Evolutionary conservation across 2,888 invertebrate genomes (phyloP).

Genomic region (Muschampia plurimacula): DNA sequence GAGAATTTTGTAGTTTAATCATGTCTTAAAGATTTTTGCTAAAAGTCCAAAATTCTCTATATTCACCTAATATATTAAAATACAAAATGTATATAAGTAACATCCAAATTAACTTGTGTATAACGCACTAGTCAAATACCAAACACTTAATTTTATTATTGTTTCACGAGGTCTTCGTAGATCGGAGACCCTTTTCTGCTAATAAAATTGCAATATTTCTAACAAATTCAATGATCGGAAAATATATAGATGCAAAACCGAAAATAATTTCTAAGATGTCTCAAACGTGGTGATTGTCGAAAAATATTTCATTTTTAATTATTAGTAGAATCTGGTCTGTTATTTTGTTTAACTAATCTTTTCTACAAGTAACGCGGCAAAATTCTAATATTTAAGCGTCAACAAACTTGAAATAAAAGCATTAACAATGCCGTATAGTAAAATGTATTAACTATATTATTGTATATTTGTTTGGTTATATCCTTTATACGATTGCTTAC

Average conservation of each 20-base stretch:
- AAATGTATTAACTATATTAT: neutral
- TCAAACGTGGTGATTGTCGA: neutral
- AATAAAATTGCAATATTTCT: neutral
- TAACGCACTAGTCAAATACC: slow-evolving; percentile 25
- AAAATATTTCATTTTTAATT: neutral
- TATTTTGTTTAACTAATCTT: neutral
- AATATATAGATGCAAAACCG: neutral
- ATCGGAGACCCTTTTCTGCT: neutral
- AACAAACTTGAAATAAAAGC: slow-evolving; percentile 13
- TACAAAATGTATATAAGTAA: slow-evolving; percentile 40
- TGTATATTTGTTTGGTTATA: slow-evolving; percentile 12
- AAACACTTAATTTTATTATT: slow-evolving; percentile 15
- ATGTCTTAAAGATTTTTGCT: no score
- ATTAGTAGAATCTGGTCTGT: neutral
- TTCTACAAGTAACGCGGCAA: neutral
- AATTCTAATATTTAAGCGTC: neutral
- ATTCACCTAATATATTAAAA: slow-evolving; percentile 32
- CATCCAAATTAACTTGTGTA: slow-evolving; percentile 41
- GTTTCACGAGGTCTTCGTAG: slow-evolving; percentile 9
- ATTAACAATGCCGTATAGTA: slow-evolving; percentile 6
- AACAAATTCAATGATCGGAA: neutral
- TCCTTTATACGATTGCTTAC: neutral
- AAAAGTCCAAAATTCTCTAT: neutral
- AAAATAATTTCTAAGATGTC: neutral
- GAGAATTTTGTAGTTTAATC: no score